Base-by-base conservation (phyloP, 2,888 invertebrate genomes). In the Rutpela maculata region DNA sequence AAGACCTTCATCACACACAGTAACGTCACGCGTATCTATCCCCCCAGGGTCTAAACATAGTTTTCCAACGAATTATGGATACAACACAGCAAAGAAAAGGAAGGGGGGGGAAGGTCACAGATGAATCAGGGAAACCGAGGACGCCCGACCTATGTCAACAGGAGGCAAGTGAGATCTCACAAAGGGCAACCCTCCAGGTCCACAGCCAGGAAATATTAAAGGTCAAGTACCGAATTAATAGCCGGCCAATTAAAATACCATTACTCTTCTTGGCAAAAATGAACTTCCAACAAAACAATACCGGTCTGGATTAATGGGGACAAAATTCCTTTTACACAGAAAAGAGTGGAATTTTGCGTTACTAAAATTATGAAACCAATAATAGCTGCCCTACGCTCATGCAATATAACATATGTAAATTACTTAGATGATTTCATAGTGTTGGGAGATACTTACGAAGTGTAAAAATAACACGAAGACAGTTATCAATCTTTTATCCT, bases 271-370 rank as follows among this genome's bases (percentile, higher is more conserved):
- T 78, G 78, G 72, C 11, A 17, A 43, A 59, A n/a, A n/a, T n/a
- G n/a, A n/a, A n/a, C n/a, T n/a, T n/a, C n/a, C n/a, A n/a, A n/a
- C n/a, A n/a, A 43, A 67, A 57, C 72, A 12, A 75, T 71, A 12
- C 5, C 76, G 59, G 69, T 69, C 12, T 78, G 70, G 73, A 31
- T 78, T 0, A 67, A 43, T 15, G 78, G 78, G 15, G 76, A 72
- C 12, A 43, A 60, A 56, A 67, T 76, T 15, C 68, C 60, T 15
- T 55, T 73, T 19, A 62, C 11, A 63, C 2, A 12, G 3, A 19
- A n/a, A 18, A 4, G 22, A 26, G 22, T 26, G 4, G 4, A 3
- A 3, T 35, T 6, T 9, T 6, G 6, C 9, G 2, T 35, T 35
- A 9, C 31, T 4, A 35, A 35, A 35, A 0, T 35, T 9, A 35